phyloP scores from a whole-genome alignment of 2,113 vertebrate species.

The Talpa occidentalis region DNA sequence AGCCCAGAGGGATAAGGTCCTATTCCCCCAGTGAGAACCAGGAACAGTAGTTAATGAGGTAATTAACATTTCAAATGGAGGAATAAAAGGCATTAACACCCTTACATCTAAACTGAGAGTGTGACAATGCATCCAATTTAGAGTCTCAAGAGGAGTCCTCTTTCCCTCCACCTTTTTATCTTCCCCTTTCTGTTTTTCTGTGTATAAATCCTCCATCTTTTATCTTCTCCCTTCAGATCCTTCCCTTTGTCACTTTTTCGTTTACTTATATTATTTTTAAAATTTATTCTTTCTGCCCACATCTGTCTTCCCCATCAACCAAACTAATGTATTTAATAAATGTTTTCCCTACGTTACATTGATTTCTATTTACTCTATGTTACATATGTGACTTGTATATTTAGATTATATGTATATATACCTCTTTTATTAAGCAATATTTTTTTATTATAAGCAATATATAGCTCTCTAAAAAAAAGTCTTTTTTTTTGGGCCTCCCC shows the following conservation, averaged over 20 bases:
- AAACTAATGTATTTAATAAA: background rate
- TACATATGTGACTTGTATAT: no score
- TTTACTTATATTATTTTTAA: background rate
- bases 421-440: no score
- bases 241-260: background rate
- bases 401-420: background rate
- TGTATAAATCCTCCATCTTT: background rate
- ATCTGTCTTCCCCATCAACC: background rate
- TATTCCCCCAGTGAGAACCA: background rate
- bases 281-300: background rate
- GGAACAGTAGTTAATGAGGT: conserved; percentile 51
- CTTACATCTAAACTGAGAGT: background rate
- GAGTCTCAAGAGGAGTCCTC: background rate
- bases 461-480: background rate
- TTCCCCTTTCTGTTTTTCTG: background rate
- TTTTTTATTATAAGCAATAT: background rate
- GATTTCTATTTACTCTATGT: background rate
- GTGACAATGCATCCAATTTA: background rate
- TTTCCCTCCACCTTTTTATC: background rate
- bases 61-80: conserved; percentile 56
- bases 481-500: no score
- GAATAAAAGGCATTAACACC: conserved; percentile 45
- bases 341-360: background rate
- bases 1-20: background rate
- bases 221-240: background rate